Evolutionary conservation across 2,113 vertebrate species (phyloP).

Genomic region (Telmatochromis brichardi): DNA sequence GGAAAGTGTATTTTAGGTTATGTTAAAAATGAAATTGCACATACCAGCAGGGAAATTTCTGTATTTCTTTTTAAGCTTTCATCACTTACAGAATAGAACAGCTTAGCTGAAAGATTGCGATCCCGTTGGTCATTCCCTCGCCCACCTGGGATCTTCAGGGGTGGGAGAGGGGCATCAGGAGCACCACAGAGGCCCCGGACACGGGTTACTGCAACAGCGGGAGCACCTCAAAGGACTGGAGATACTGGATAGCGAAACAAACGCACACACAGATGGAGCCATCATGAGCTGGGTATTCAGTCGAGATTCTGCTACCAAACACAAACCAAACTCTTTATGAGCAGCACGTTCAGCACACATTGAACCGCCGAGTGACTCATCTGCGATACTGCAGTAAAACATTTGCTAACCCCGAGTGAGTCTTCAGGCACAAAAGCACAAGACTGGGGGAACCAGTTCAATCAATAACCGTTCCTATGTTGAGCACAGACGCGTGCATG

Average conservation of each 20-base stretch:
- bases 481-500: not conserved
- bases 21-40: not conserved
- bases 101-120: slow-evolving; percentile 98
- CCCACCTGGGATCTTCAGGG: slow-evolving; percentile 99
- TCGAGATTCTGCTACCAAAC: not conserved
- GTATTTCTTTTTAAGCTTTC: not conserved
- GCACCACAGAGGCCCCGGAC: slow-evolving; percentile 99
- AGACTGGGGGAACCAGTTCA: not conserved
- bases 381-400: not conserved
- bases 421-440: not conserved
- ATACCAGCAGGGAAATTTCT: not conserved
- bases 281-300: not conserved
- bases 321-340: not conserved
- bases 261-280: not conserved
- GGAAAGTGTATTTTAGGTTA: not conserved
- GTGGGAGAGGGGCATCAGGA: slow-evolving; percentile 99
- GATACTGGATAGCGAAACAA: not conserved
- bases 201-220: slow-evolving; percentile 94
- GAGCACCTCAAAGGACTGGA: slow-evolving; percentile 81
- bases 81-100: slow-evolving; percentile 92
- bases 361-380: not conserved
- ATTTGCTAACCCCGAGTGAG: not conserved
- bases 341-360: not conserved
- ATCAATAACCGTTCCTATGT: not conserved
- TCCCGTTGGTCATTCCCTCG: slow-evolving; percentile 99